Percentiles rank a stretch among this genome's conserved stretches.
These are phyloP conservation scores for Drosophila peninsularis DNA, from an alignment of 2,888 invertebrate species.

Conservation along the genomic window DNA sequence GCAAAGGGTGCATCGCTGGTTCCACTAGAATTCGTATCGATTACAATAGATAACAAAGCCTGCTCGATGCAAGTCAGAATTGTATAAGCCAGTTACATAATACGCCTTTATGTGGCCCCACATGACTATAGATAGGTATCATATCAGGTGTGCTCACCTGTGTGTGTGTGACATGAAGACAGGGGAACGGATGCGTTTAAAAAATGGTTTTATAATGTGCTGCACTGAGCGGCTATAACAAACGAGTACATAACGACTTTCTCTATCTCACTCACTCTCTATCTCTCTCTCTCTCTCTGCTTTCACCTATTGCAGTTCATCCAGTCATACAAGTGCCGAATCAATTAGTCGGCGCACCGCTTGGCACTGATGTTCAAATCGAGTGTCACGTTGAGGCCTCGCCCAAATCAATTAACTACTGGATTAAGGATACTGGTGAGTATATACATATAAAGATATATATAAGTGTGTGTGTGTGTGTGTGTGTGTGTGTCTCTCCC, in stretches of 20 bases:
- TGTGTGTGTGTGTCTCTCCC: neutral
- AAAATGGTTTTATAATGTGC: slow-evolving; percentile 55
- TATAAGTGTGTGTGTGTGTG: slow-evolving; percentile 7
- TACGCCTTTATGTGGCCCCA: neutral
- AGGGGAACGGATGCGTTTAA: slow-evolving; percentile 24
- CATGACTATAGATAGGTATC: neutral
- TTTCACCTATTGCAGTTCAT: slow-evolving; percentile 88
- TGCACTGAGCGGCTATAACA: slow-evolving; percentile 42
- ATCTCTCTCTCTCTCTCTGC: neutral
- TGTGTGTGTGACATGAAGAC: neutral
- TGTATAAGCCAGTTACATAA: slow-evolving; percentile 5
- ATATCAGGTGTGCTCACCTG: neutral
- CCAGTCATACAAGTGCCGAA: slow-evolving; percentile 96
- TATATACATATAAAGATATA: slow-evolving; percentile 32
- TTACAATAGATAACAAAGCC: neutral
- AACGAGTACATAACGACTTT: slow-evolving; percentile 30
- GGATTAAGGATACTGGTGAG: slow-evolving; percentile 94
- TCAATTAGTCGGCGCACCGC: slow-evolving; percentile 94
- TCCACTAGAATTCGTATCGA: too few species aligned
- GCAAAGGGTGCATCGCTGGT: too few species aligned
- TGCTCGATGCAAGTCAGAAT: neutral
- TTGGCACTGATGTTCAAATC: slow-evolving; percentile 93
- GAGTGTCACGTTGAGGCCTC: slow-evolving; percentile 96
- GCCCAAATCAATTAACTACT: slow-evolving; percentile 95
- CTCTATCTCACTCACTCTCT: neutral